Conservation (phyloP, 2,888 invertebrate species). For the Serripes groenlandicus region DNA sequence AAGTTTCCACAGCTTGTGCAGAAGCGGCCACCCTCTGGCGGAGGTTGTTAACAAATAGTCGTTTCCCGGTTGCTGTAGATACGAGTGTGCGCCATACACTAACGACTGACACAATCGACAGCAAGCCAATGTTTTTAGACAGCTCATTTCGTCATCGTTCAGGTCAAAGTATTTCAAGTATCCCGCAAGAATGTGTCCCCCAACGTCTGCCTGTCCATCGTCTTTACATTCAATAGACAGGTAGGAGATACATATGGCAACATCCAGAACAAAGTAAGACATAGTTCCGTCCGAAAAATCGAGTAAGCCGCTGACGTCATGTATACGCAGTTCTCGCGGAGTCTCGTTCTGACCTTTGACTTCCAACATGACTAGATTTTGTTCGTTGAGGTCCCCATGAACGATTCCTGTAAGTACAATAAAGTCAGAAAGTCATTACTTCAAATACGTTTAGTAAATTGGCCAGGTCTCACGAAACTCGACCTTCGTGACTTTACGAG, state of each 20-base stretch:
- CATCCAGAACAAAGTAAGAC: constrained; percentile 92
- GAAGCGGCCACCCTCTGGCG: constrained; percentile 79
- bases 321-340: constrained; percentile 84
- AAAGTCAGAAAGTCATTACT: too few species aligned
- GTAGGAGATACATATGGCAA: constrained; percentile 93
- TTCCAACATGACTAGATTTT: constrained; percentile 91
- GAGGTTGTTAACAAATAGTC: constrained; percentile 91
- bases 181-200: constrained; percentile 91
- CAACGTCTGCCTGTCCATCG: constrained; percentile 84
- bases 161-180: constrained; percentile 90
- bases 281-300: constrained; percentile 93
- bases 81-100: constrained; percentile 92
- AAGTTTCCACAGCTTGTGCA: constrained; percentile 74
- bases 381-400: constrained; percentile 97
- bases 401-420: constrained; percentile 91
- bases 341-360: constrained; percentile 83
- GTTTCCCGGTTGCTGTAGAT: constrained; percentile 92
- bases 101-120: constrained; percentile 94
- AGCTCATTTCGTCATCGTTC: constrained; percentile 89
- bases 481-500: too few species aligned
- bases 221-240: constrained; percentile 91
- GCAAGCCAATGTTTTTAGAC: constrained; percentile 91
- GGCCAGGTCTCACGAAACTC: too few species aligned
- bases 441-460: too few species aligned
- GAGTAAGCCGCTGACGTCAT: constrained; percentile 91